Evolutionary conservation across 2,888 invertebrate genomes (phyloP).

Genomic region (Caenorhabditis parvicauda): DNA sequence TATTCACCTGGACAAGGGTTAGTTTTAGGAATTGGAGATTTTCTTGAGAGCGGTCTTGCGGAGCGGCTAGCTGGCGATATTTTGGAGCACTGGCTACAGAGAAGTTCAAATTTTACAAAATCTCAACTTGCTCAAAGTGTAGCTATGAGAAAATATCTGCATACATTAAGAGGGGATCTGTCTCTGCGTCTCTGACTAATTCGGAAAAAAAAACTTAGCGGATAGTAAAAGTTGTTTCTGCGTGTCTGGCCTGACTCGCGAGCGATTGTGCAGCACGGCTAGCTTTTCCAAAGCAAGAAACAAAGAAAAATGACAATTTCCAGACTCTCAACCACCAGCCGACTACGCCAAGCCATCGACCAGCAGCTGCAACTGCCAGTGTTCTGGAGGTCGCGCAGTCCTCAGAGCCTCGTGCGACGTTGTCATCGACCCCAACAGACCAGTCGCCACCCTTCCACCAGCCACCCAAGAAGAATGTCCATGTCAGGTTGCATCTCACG

Average conservation of each 20-base stretch:
- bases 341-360: constrained; percentile 26
- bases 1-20: constrained; percentile 31
- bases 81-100: no score
- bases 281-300: no score
- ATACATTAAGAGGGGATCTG: no score
- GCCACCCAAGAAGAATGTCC: constrained; percentile 50
- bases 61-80: no score
- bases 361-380: constrained; percentile 47
- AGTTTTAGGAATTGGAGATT: not conserved
- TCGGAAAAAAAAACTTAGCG: not conserved
- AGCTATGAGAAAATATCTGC: no score
- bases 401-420: constrained; percentile 46
- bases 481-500: constrained; percentile 41
- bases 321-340: constrained; percentile 45
- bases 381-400: constrained; percentile 47
- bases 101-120: no score
- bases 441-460: constrained; percentile 51
- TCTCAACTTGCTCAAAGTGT: no score
- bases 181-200: no score
- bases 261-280: no score
- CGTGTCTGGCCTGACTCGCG: no score
- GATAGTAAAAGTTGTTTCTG: not conserved
- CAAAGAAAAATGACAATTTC: constrained; percentile 9
- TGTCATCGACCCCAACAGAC: constrained; percentile 35
- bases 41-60: not conserved